Conservation (phyloP, 2,113 vertebrate genomes). For the Eulacestoma nigropectus region DNA sequence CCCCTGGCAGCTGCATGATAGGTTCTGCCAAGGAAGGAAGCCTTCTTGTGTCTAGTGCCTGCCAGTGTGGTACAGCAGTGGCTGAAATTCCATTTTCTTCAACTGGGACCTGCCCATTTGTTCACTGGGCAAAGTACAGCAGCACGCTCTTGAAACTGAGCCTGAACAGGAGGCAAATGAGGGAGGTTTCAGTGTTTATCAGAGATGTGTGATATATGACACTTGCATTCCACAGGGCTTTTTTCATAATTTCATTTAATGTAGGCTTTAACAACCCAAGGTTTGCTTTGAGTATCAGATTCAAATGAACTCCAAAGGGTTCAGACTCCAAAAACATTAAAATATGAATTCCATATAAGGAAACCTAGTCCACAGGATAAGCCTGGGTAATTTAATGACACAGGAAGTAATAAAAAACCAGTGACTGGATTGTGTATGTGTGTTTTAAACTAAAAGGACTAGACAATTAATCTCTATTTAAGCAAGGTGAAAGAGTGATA, state of each 20-base stretch:
- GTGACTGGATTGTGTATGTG: neutral
- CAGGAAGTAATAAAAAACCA: neutral
- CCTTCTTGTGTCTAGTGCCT: neutral
- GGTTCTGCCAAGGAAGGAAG: neutral
- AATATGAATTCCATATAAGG: neutral
- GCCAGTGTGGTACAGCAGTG: fast-evolving
- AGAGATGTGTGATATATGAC: neutral
- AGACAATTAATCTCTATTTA: neutral
- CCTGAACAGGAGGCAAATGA: neutral
- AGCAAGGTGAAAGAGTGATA: neutral
- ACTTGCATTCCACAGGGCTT: neutral
- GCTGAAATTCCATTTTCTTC: neutral
- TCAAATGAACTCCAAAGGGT: neutral
- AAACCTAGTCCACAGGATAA: neutral
- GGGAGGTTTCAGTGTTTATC: neutral
- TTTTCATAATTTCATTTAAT: neutral
- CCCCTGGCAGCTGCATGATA: neutral
- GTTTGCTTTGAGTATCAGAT: neutral
- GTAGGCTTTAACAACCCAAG: neutral
- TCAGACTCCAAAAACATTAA: neutral
- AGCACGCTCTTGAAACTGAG: neutral
- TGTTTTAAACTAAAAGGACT: neutral
- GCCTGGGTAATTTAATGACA: neutral
- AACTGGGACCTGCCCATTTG: neutral
- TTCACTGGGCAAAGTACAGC: neutral